Percentiles rank a stretch among this genome's conserved stretches.
Conservation (phyloP, 2,797 vertebrate genomes). For the Micromesistius poutassou region DNA sequence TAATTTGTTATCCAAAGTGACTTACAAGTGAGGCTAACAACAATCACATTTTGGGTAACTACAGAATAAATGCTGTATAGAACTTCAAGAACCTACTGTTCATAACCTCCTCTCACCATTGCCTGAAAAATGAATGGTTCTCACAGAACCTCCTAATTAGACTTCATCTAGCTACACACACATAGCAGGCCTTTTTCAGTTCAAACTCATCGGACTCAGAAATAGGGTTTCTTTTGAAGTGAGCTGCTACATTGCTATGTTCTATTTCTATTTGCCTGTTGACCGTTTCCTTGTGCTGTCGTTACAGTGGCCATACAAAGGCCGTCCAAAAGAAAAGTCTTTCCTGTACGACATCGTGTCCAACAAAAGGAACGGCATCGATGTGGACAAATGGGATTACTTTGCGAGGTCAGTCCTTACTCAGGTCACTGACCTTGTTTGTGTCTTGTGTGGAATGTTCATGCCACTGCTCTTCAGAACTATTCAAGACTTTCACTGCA, state of each 20-base stretch:
- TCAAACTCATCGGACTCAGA: neutral
- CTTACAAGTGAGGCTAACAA: no score
- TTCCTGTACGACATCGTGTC: slow-evolving; percentile 97
- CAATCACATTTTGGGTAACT: no score
- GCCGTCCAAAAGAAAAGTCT: slow-evolving; percentile 81
- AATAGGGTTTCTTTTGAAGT: neutral
- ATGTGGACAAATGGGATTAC: slow-evolving; percentile 99
- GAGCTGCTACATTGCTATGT: neutral
- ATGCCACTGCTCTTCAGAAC: no score
- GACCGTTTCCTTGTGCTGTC: neutral
- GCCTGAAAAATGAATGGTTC: no score
- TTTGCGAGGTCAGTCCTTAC: slow-evolving; percentile 83
- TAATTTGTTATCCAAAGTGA: no score
- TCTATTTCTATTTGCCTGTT: neutral
- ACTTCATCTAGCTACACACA: neutral
- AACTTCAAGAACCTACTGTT: no score
- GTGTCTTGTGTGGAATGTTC: no score
- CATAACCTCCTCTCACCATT: no score
- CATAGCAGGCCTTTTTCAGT: neutral
- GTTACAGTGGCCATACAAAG: slow-evolving; percentile 82
- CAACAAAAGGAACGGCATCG: slow-evolving; percentile 92
- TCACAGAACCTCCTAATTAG: neutral
- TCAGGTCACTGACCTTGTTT: neutral
- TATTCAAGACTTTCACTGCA: no score
- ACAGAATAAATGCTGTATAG: no score